Conservation (phyloP, 2,113 vertebrate genomes). For the Onychostruthus taczanowskii region DNA sequence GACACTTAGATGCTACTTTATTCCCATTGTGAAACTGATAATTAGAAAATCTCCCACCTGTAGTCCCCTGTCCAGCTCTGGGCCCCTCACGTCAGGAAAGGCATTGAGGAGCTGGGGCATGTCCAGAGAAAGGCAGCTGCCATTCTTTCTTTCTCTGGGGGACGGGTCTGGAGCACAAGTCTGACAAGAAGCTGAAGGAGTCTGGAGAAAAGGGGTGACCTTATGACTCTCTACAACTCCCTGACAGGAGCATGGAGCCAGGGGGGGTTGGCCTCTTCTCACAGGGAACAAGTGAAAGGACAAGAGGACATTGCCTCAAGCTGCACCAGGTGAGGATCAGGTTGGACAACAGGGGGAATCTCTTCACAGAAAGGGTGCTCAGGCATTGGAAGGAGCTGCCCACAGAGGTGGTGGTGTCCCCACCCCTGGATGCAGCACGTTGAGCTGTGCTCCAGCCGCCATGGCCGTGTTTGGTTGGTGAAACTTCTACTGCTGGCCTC, state of each 20-base stretch:
- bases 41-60: not conserved
- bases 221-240: not conserved
- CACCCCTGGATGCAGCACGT: not conserved
- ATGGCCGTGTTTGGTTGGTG: fast-evolving
- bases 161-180: not conserved
- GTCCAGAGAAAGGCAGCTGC: not conserved
- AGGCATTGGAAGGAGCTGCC: not conserved
- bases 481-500: not conserved
- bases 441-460: not conserved
- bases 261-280: not conserved
- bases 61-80: not conserved
- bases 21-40: not conserved
- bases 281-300: not conserved
- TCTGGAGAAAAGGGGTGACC: not conserved
- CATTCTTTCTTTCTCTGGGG: not conserved
- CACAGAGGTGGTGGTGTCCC: not conserved
- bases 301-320: not conserved
- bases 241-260: too few relatives aligned
- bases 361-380: not conserved
- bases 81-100: not conserved
- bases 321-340: not conserved
- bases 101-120: not conserved
- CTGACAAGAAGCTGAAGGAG: not conserved
- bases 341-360: not conserved
- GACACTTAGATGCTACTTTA: not conserved